Evolutionary conservation across 2,113 vertebrate species (phyloP).

Genomic region (Oryzias woworae): DNA sequence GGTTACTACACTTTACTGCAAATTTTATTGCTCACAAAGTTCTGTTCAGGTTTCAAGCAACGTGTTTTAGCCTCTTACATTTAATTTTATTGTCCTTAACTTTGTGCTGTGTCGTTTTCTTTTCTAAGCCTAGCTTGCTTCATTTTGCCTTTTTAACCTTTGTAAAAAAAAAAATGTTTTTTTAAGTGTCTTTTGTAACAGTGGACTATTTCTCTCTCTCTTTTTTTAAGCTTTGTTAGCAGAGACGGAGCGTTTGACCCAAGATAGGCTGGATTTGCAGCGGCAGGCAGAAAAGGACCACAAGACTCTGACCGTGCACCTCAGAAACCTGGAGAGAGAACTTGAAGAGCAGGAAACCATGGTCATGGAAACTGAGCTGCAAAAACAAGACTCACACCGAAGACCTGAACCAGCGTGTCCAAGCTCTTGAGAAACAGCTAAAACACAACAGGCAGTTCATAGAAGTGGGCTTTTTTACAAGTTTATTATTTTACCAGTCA

Average conservation of each 20-base stretch:
- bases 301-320: slow-evolving; percentile 77
- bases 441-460: slow-evolving; percentile 93
- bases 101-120: too few relatives aligned
- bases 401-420: slow-evolving; percentile 85
- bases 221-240: slow-evolving; percentile 79
- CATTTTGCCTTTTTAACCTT: too few relatives aligned
- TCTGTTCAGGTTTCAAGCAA: too few relatives aligned
- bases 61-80: too few relatives aligned
- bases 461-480: slow-evolving; percentile 77
- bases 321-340: slow-evolving; percentile 84
- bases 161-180: fast-evolving
- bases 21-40: too few relatives aligned
- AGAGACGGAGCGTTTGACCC: slow-evolving; percentile 82
- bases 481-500: not conserved
- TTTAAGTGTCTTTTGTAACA: not conserved
- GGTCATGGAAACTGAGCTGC: slow-evolving; percentile 76
- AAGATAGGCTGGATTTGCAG: slow-evolving; percentile 85
- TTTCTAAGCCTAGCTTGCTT: too few relatives aligned
- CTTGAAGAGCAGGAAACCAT: slow-evolving; percentile 87
- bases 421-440: slow-evolving; percentile 90
- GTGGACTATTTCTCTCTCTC: not conserved
- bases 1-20: too few relatives aligned
- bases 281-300: slow-evolving; percentile 90
- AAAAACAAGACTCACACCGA: slow-evolving; percentile 75
- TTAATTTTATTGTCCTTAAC: too few relatives aligned